Conservation (phyloP, 2,797 vertebrate species). For the Scomberomorus guttatus region DNA sequence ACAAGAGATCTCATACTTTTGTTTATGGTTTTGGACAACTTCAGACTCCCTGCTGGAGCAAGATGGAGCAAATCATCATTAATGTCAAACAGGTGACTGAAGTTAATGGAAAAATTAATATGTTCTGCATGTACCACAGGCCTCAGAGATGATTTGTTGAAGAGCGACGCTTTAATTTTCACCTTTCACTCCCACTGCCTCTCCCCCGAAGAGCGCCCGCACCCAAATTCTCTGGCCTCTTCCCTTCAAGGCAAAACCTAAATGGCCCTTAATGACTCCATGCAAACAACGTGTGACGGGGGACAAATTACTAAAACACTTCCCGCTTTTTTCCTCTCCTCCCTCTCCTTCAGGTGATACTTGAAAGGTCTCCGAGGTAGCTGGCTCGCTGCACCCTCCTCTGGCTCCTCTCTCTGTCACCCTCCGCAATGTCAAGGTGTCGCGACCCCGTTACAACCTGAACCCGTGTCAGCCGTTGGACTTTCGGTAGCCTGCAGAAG, state of each 20-base stretch:
- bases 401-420: constrained; percentile 85
- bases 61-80: constrained; percentile 80
- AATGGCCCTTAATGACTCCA: constrained; percentile 83
- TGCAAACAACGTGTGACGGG: constrained; percentile 83
- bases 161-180: constrained; percentile 80
- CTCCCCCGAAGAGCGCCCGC: constrained; percentile 55
- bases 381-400: constrained; percentile 58
- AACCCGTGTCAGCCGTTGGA: constrained; percentile 37
- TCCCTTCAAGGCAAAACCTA: constrained; percentile 78
- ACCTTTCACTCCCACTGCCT: constrained; percentile 56
- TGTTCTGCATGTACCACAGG: constrained; percentile 52
- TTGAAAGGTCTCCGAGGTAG: constrained; percentile 73
- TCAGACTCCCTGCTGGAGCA: constrained; percentile 64
- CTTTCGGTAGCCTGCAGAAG: constrained; percentile 55
- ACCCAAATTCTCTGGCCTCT: constrained; percentile 65
- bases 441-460: constrained; percentile 80
- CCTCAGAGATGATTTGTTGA: constrained; percentile 77
- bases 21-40: constrained; percentile 79
- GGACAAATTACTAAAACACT: constrained; percentile 83
- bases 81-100: constrained; percentile 74
- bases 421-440: constrained; percentile 76
- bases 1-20: constrained; percentile 70
- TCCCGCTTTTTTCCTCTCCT: constrained; percentile 58
- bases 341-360: constrained; percentile 75
- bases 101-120: constrained; percentile 73